Percentiles rank a stretch among this genome's conserved stretches.
These are phyloP conservation scores for Aphidoletes aphidimyza DNA, from an alignment of 2,888 invertebrate species.

Conservation along the genomic window DNA sequence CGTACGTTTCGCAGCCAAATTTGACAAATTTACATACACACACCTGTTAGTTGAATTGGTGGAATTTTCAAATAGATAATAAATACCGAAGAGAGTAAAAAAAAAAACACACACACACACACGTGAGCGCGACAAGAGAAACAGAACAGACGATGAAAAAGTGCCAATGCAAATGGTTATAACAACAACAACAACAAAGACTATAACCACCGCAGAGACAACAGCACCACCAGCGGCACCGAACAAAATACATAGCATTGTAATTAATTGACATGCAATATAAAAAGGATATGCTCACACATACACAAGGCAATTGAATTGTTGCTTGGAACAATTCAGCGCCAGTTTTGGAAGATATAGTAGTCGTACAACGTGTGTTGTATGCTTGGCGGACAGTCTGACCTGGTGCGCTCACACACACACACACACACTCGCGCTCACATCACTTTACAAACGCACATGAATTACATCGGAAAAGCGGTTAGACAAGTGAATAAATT, in stretches of 20 bases:
- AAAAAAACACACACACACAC: not conserved
- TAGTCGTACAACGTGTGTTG: too few relatives aligned
- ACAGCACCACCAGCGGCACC: too few relatives aligned
- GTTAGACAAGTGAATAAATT: conserved; percentile 51
- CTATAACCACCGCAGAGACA: not conserved
- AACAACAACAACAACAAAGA: not conserved
- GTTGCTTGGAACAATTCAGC: not conserved
- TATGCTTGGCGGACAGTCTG: too few relatives aligned
- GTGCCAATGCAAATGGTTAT: not conserved
- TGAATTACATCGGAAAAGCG: conserved; percentile 19
- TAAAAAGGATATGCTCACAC: conserved; percentile 36
- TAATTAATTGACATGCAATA: conserved; percentile 46
- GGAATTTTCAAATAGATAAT: conserved; percentile 11
- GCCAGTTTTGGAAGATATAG: too few relatives aligned
- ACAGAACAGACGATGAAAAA: not conserved
- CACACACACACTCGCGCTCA: not conserved
- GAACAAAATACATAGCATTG: conserved; percentile 39
- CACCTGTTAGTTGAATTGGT: conserved; percentile 42
- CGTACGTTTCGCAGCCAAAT: not conserved
- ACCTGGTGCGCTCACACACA: too few relatives aligned
- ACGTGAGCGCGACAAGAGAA: not conserved
- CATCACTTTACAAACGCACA: not conserved
- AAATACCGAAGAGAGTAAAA: not conserved
- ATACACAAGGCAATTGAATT: not conserved
- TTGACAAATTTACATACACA: conserved; percentile 51